Evolutionary conservation across 2,888 invertebrate genomes (phyloP), one percentile per base, ranked within the genome.

Genomic region (Epinotia demarniana): DNA sequence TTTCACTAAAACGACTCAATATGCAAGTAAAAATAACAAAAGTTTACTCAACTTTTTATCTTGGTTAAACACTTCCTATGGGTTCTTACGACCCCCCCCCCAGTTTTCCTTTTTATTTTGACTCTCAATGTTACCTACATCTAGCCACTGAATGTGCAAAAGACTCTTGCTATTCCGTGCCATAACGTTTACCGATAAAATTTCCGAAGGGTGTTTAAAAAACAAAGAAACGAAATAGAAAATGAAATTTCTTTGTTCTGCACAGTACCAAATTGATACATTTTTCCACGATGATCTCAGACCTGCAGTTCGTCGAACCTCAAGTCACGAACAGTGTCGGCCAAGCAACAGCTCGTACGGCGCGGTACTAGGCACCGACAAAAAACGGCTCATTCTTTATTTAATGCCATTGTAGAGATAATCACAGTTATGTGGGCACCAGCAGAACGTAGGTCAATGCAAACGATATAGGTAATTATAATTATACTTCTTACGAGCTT

Each of bases 361-460:
- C 68, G 33, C 49, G 43, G 79, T 79, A 66, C 79, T 63, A 73
- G 79, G 79, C 67, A 77, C 77, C 68, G 62, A 27, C 46, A 73
- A 58, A 58, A 66, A 49, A 70, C 23, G 33, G 68, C 19, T 69
- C 18, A 57, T 67, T 68, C 58, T 69, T 46, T 63, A 57, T n/a
- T n/a, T 62, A 62, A 60, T 73, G 19, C 61, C 70, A 64, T 60
- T 70, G 64, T 63, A 39, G n/a, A n/a, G 43, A 23, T 49, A 60
- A 75, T 64, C 53, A 46, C 46, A 39, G 55, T 67, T 77, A 73
- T n/a, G 61, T 27, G 13, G 53, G 23, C 63, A 58, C 18, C 43
- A 46, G 39, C 43, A 46, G 39, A 46, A 27, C 39, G 19, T 13
- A 23, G 53, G 11, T 55, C 49, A 72, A 57, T 64, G 58, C 72